Evolutionary conservation across 2,797 vertebrate species (phyloP).

Genomic region (Pantherophis alleghaniensis): DNA sequence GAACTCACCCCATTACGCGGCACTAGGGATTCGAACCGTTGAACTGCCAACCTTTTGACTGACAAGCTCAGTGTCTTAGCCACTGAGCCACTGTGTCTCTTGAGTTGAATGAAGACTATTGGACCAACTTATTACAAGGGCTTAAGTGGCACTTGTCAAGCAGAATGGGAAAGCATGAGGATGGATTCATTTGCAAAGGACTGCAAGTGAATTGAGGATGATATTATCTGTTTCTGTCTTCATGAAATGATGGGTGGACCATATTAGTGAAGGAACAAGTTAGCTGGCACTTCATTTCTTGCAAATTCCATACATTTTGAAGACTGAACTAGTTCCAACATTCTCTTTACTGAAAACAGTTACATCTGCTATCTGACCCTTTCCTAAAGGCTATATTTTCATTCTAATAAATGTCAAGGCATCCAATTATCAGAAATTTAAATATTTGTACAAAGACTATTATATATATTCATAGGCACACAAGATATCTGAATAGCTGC

Average conservation of each 20-base stretch:
- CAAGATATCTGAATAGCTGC: conserved; percentile 26
- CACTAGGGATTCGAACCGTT: too few species aligned
- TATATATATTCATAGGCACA: conserved; percentile 5
- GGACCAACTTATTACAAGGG: too few species aligned
- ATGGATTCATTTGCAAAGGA: neutral
- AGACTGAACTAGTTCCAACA: neutral
- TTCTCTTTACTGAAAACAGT: conserved; percentile 19
- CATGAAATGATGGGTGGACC: neutral
- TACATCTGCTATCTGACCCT: conserved; percentile 42
- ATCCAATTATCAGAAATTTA: conserved; percentile 51
- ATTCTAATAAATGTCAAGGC: conserved; percentile 49
- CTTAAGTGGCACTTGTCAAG: too few species aligned
- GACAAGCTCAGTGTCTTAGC: too few species aligned
- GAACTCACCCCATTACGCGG: too few species aligned
- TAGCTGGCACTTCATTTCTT: neutral
- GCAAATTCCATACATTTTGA: neutral
- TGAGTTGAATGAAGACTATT: too few species aligned
- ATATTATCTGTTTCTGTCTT: neutral
- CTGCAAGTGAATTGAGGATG: neutral
- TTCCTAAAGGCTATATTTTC: conserved; percentile 32
- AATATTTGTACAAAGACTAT: conserved; percentile 56
- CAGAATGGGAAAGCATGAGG: neutral
- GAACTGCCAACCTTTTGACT: too few species aligned
- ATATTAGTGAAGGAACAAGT: neutral
- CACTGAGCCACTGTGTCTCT: too few species aligned